These are phyloP conservation scores for Cataglyphis altisquamis DNA, from an alignment of 2,888 invertebrate species.

Conservation along the genomic window DNA sequence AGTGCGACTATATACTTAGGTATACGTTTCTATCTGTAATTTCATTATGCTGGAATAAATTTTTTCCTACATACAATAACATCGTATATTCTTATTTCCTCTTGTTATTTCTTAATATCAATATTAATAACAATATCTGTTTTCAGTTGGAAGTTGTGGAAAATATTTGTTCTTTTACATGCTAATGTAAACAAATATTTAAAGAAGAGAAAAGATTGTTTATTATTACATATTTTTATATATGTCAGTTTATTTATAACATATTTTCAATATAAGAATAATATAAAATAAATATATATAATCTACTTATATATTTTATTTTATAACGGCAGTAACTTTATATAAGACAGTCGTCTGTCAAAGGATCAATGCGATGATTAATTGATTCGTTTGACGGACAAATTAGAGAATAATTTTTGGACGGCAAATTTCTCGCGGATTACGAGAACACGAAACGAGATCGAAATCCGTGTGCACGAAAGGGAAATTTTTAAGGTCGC, in stretches of 20 bases:
- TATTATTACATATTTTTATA: neutral
- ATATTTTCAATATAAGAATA: neutral
- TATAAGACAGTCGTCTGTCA: neutral
- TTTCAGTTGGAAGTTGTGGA: neutral
- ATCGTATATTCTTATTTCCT: neutral
- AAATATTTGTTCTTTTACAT: neutral
- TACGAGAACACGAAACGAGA: neutral
- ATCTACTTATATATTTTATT: neutral
- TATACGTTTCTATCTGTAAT: constrained; percentile 55
- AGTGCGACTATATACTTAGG: constrained; percentile 20
- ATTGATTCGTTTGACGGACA: neutral
- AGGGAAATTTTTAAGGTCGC: constrained; percentile 40
- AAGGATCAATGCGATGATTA: neutral
- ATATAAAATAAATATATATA: neutral
- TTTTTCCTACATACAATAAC: constrained; percentile 65
- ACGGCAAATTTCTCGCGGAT: neutral
- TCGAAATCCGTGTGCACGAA: constrained; percentile 25
- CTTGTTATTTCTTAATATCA: neutral
- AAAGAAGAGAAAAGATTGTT: neutral
- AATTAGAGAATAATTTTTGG: neutral
- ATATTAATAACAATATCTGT: neutral
- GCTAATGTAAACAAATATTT: neutral
- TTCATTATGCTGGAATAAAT: constrained; percentile 65
- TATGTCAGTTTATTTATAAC: neutral
- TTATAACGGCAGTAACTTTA: neutral